A percentile compares a stretch with the other conserved stretches of the same genome.
Conservation (phyloP, 1,140 invertebrate species). For the Leptinotarsa texana region DNA sequence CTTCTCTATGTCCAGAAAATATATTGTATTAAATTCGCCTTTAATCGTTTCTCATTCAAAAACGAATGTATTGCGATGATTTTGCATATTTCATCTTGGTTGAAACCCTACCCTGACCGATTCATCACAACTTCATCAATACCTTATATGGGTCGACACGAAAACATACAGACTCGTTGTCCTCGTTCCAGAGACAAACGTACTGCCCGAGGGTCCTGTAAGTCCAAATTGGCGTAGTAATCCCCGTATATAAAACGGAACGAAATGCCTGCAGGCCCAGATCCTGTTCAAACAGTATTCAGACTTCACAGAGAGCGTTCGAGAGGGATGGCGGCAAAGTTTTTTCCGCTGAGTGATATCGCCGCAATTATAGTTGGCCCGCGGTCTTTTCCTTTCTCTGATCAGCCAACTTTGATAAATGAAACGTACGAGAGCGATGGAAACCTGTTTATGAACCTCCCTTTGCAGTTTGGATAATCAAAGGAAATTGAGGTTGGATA, state of each 20-base stretch:
- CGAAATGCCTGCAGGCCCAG: background rate
- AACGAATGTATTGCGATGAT: too few species aligned
- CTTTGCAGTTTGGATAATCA: constrained; percentile 21
- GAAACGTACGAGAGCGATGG: constrained; percentile 13
- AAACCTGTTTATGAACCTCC: constrained; percentile 25
- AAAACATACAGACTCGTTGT: background rate
- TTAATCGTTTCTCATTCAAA: too few species aligned
- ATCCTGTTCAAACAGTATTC: constrained; percentile 1
- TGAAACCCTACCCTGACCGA: too few species aligned
- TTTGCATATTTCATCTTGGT: too few species aligned
- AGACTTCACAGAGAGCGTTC: background rate
- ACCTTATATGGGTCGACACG: background rate
- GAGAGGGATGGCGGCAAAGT: background rate
- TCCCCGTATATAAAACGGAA: constrained; percentile 7
- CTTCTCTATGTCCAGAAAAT: too few species aligned
- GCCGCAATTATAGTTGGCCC: constrained; percentile 25
- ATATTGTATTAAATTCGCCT: too few species aligned
- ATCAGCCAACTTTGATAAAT: constrained; percentile 29
- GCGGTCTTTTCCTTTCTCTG: constrained; percentile 23
- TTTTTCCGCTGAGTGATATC: constrained; percentile 23
- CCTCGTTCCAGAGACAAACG: background rate
- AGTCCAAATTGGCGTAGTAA: constrained; percentile 10
- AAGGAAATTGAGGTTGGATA: constrained; percentile 7
- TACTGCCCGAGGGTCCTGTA: background rate
- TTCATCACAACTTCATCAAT: too few species aligned